These are phyloP conservation scores for Akabosia matsudoensis DNA, from an alignment of 1,140 invertebrate genomes.

Conservation along the genomic window DNA sequence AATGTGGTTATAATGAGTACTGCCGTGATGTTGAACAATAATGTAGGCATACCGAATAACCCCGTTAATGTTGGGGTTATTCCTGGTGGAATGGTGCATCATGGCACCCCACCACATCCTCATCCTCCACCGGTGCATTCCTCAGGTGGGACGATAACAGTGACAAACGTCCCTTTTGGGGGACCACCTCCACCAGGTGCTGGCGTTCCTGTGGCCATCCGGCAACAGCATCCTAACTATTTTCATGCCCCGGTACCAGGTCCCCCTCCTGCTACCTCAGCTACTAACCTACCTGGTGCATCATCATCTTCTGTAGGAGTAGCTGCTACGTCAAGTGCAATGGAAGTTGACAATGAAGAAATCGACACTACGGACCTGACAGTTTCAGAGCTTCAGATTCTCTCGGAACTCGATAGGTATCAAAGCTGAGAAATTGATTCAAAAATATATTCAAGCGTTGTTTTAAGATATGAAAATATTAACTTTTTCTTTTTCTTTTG, in stretches of 20 bases:
- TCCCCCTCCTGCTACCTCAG: not conserved
- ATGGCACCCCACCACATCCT: not conserved
- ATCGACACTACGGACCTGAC: slow-evolving; percentile 51
- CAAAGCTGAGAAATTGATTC: slow-evolving; percentile 9
- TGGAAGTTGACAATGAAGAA: not conserved
- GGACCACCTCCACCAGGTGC: not conserved
- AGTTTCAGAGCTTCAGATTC: slow-evolving; percentile 71
- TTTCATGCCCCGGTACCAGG: not conserved
- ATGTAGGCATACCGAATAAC: slow-evolving; percentile 8
- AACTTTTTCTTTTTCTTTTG: slow-evolving; percentile 49
- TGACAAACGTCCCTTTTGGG: not conserved
- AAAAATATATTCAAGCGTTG: not conserved
- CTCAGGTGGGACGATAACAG: not conserved
- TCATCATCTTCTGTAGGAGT: not conserved
- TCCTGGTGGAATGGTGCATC: not conserved
- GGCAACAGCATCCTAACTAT: not conserved
- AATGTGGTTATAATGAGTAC: not conserved
- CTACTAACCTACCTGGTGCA: not conserved
- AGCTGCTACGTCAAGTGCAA: not conserved
- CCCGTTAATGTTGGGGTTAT: not conserved
- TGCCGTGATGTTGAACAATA: slow-evolving; percentile 14
- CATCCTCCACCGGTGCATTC: not conserved
- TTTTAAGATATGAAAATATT: slow-evolving; percentile 20
- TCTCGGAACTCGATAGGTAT: slow-evolving; percentile 82
- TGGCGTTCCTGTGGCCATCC: not conserved